phyloP scores from a whole-genome alignment of 2,113 vertebrate species.

The Vulpes ferrilata region DNA sequence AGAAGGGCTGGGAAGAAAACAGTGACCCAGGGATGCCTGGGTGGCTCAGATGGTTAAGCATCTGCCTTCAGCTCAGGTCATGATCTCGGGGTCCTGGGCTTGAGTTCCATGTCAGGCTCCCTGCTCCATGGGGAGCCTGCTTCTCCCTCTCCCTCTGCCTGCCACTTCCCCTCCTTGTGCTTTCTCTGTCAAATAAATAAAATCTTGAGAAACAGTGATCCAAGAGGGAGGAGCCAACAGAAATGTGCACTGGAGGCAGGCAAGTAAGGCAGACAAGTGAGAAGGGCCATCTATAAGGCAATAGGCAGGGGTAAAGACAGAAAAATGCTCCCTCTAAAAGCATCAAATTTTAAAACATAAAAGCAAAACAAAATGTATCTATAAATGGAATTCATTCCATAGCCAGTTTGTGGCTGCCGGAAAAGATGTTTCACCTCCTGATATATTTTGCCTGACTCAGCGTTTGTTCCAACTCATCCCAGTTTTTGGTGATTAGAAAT shows the following conservation, averaged over 20 bases:
- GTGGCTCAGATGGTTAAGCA: no score
- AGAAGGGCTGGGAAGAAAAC: neutral
- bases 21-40: no score
- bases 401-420: conserved; percentile 29
- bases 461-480: conserved; percentile 31
- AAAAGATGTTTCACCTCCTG: conserved; percentile 41
- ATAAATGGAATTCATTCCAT: conserved; percentile 55
- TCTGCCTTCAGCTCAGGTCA: no score
- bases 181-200: no score
- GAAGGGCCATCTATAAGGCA: neutral
- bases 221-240: neutral
- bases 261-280: neutral
- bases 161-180: no score
- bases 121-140: no score
- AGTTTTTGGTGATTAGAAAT: conserved; percentile 21
- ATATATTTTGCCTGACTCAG: conserved; percentile 27
- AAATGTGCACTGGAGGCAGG: neutral
- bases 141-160: no score
- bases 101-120: no score
- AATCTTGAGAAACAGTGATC: neutral
- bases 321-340: conserved; percentile 44
- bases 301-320: neutral
- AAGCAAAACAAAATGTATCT: conserved; percentile 58
- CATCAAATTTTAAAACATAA: conserved; percentile 52
- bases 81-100: no score